Conservation (phyloP, 2,797 vertebrate species). For the Okamejei kenojei region DNA sequence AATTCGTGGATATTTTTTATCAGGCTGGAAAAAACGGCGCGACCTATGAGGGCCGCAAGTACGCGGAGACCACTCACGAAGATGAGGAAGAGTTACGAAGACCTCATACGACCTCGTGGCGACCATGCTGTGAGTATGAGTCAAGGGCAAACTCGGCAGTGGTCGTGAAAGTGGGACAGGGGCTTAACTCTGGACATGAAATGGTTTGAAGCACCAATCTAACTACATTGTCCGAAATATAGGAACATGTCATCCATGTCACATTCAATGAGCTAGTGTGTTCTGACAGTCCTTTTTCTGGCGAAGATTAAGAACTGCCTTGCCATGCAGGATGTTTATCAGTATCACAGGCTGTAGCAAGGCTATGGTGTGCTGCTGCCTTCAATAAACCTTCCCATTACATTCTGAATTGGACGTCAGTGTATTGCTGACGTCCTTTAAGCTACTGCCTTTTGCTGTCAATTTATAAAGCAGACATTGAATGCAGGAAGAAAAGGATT, state of each 20-base stretch:
- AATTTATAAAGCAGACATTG: background rate
- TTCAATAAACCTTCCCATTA: background rate
- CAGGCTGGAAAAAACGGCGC: too few relatives aligned
- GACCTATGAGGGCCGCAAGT: too few relatives aligned
- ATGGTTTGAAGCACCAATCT: background rate
- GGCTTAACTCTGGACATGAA: background rate
- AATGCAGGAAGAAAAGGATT: background rate
- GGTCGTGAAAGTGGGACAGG: too few relatives aligned
- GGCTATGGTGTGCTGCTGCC: background rate
- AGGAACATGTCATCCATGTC: background rate
- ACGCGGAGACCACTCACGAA: too few relatives aligned
- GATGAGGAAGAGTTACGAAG: too few relatives aligned
- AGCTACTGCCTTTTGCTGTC: background rate
- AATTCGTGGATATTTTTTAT: too few relatives aligned
- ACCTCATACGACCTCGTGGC: too few relatives aligned
- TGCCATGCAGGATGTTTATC: conserved; percentile 26
- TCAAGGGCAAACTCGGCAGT: too few relatives aligned
- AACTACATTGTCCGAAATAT: background rate
- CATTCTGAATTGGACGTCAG: background rate
- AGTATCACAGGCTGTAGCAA: background rate
- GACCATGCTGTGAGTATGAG: too few relatives aligned
- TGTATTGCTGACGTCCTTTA: background rate
- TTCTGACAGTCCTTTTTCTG: background rate
- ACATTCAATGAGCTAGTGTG: background rate
- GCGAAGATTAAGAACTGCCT: background rate